Evolutionary conservation across 1,140 invertebrate species (phyloP), one percentile per base, ranked within the genome.

Genomic region (Grapholita molesta): DNA sequence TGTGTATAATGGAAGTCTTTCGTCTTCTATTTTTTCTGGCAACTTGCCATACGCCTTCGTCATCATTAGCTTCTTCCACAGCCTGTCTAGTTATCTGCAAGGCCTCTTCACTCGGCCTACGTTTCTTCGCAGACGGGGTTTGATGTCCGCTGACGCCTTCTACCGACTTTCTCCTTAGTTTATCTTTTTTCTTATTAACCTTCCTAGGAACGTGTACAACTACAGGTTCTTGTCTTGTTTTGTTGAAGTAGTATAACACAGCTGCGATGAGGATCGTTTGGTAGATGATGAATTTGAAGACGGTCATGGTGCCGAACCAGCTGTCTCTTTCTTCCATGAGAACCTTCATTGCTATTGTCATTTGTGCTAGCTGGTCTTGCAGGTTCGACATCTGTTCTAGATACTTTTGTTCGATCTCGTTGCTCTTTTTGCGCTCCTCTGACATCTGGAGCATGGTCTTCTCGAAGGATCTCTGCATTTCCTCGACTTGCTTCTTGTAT

Each of bases 401-500:
- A 64, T 94, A 93, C 68, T 94, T 93, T 61, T 93, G 92, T 75
- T 96, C 95, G 28, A 94, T 92, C 72, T 97, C 96, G 66, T 95
- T 94, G 32, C 94, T 93, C 73, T 94, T 94, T 38, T 93, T 93
- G 11, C 94, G 94, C 76, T 97, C 95, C 72, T 97, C 96, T 52
- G 94, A 95, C 84, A 97, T 93, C 18, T 95, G 94, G 1, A 93
- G 89, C 48, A 97, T 93, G 0, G 97, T 97, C 72, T 96, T 95
- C 76, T 98, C 96, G 68, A 98, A 94, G 3, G 96, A 95, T 69
- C 94, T 94, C 85, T 98, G 96, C 94, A 98, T 97, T 83, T 99
- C 98, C 87, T 99, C 98, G 30, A 98, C 97, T 92, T 99, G 98
- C 71, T 97, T 97, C 76, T 99, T 98, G 88, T 99, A 99, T 48